These are phyloP conservation scores for Drosophila nr. fundita DNA, from an alignment of 2,888 invertebrate species.

Conservation along the genomic window DNA sequence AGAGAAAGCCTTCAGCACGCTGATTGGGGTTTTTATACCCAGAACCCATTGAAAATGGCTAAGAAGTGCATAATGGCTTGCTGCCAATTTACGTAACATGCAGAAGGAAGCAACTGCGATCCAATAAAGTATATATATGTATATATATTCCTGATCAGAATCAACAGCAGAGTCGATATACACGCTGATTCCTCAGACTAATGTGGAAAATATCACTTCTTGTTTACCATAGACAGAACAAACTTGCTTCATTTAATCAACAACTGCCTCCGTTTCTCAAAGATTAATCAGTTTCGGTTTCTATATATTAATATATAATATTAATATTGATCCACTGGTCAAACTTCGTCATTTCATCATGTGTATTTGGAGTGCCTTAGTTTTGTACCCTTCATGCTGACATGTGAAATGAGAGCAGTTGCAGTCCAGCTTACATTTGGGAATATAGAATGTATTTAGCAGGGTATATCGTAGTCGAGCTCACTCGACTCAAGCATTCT, in stretches of 20 bases:
- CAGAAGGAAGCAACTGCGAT: neutral
- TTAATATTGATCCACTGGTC: neutral
- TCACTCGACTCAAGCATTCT: neutral
- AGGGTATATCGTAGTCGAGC: neutral
- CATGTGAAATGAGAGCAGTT: neutral
- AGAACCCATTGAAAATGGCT: neutral
- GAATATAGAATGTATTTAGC: neutral
- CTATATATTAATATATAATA: neutral
- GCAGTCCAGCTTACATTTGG: neutral
- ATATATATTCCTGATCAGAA: neutral
- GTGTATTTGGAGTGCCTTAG: neutral
- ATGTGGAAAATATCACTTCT: neutral
- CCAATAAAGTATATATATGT: neutral
- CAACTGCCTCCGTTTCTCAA: neutral
- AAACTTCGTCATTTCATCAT: neutral
- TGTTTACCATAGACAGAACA: neutral
- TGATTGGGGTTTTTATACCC: slow-evolving; percentile 8
- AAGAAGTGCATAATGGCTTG: neutral
- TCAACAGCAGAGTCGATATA: neutral
- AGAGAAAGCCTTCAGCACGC: slow-evolving; percentile 45
- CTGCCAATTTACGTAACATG: neutral
- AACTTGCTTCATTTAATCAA: neutral
- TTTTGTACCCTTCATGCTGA: neutral
- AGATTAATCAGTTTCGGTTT: neutral
- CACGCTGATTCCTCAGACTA: neutral